phyloP scores from a whole-genome alignment of 2,888 invertebrate genomes.

The Andrena minutula region DNA sequence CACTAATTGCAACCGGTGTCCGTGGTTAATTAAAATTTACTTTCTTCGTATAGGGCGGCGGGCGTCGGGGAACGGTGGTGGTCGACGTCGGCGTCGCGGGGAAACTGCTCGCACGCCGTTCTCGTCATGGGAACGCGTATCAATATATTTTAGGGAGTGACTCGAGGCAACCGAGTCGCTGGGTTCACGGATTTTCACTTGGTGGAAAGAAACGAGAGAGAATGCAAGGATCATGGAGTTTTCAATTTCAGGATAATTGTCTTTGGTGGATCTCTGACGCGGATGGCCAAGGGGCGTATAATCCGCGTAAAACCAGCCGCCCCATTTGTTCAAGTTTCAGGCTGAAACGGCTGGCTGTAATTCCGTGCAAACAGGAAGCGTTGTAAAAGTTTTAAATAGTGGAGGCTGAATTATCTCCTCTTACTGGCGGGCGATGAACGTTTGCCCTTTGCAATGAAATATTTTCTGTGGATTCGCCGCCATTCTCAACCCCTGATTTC shows the following conservation, averaged over 20 bases:
- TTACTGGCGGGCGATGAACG: constrained; percentile 21
- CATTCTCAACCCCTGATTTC: constrained; percentile 30
- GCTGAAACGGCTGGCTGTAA: constrained; percentile 4
- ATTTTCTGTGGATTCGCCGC: constrained; percentile 1
- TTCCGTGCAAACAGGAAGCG: constrained; percentile 2
- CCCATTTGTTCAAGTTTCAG: constrained; percentile 40
- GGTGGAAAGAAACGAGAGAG: not conserved
- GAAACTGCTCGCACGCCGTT: not conserved
- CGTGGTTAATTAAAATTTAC: constrained; percentile 69
- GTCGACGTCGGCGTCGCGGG: not conserved
- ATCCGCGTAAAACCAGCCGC: constrained; percentile 26
- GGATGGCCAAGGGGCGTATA: not conserved
- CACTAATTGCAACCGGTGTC: constrained; percentile 65
- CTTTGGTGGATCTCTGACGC: constrained; percentile 3
- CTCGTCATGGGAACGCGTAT: constrained; percentile 7
- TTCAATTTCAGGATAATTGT: constrained; percentile 52
- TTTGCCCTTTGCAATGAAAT: constrained; percentile 34
- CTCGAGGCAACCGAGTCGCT: constrained; percentile 18
- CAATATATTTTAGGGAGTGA: constrained; percentile 36
- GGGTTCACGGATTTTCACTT: constrained; percentile 12
- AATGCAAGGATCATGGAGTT: constrained; percentile 27
- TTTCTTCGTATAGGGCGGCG: constrained; percentile 56
- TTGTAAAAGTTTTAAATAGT: constrained; percentile 37
- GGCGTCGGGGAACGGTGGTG: constrained; percentile 13
- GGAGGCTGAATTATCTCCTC: not conserved